Base-by-base conservation (phyloP, 2,113 vertebrate genomes). In the Philantomba maxwellii region DNA sequence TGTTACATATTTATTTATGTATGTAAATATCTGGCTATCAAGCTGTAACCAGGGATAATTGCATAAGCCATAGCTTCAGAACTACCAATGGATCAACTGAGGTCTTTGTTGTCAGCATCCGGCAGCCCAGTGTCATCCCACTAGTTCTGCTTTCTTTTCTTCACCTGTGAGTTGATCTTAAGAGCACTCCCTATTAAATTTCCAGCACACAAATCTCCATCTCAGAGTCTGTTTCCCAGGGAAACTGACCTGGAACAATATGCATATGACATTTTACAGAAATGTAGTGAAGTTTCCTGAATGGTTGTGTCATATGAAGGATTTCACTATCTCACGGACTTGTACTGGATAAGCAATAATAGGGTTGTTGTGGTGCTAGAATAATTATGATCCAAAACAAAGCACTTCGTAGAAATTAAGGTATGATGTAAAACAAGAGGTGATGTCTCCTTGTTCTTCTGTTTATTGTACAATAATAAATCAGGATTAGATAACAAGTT, bases 311-410 rank as follows among this genome's bases (percentile, higher is more conserved):
- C 17, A 6, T 19, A 51, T 4, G 23, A 53, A 86, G 12, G 14
- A 30, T 95, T 87, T 60, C 60, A 55, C 47, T 25, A 6, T 73
- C n/a, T 70, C 17, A 1, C 0, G 10, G 51, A 47, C 14, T 94
- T 89, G 15, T 87, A 53, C 3, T 81, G 16, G 7, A 28, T 89
- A 92, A 77, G 57, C 8, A 57, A 26, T 47, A 75, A 33, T 23
- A 47, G 53, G 5, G 66, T 87, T 70, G 70, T 60, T 70, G 7
- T n/a, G 60, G 81, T 51, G 23, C 10, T 25, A 39, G 66, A 51
- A 94, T 80, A 96, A 83, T 88, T 81, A n/a, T 66, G 55, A 75
- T 47, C 19, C 5, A 82, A 86, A 70, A 45, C 21, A 87, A 90
- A 49, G 10, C 6, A 86, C 2, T 64, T 70, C 0, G 3, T 82